These are phyloP conservation scores for Glomeris maerens DNA, from an alignment of 1,140 invertebrate genomes.

Conservation along the genomic window DNA sequence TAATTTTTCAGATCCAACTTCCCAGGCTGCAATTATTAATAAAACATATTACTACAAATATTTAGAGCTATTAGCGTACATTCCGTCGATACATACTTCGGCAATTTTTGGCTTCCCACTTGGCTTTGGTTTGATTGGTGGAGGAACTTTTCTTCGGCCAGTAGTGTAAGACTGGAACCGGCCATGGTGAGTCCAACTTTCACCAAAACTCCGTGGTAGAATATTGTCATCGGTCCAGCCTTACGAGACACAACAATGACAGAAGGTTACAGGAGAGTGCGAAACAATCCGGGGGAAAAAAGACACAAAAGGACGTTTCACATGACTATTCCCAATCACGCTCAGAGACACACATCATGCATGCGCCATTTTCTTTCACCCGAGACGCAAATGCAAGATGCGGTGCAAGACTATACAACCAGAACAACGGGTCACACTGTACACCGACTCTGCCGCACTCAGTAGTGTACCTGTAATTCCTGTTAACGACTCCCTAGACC, in stretches of 20 bases:
- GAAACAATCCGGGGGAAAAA: slow-evolving; percentile 12
- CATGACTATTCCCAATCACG: background rate
- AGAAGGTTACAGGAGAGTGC: background rate
- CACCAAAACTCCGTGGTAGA: slow-evolving; percentile 32
- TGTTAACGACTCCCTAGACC: too few species aligned
- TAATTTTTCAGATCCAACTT: slow-evolving; percentile 81
- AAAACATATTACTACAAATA: slow-evolving; percentile 28
- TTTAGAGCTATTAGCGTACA: slow-evolving; percentile 14
- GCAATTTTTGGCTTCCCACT: slow-evolving; percentile 62
- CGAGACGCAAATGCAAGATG: too few species aligned
- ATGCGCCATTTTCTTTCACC: background rate
- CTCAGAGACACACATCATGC: background rate
- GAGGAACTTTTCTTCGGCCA: slow-evolving; percentile 47
- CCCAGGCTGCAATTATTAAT: slow-evolving; percentile 47
- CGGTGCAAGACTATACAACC: too few species aligned
- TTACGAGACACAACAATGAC: slow-evolving; percentile 24
- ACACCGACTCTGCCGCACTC: too few species aligned
- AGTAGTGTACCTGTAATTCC: too few species aligned
- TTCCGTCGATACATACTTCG: slow-evolving; percentile 10
- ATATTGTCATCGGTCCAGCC: slow-evolving; percentile 49
- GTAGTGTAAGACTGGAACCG: slow-evolving; percentile 59
- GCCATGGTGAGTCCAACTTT: slow-evolving; percentile 19
- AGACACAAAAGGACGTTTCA: background rate
- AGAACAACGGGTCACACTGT: too few species aligned
- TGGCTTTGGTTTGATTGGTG: slow-evolving; percentile 49